Base-by-base conservation (phyloP, 2,113 vertebrate species). In the Etheostoma cragini region DNA sequence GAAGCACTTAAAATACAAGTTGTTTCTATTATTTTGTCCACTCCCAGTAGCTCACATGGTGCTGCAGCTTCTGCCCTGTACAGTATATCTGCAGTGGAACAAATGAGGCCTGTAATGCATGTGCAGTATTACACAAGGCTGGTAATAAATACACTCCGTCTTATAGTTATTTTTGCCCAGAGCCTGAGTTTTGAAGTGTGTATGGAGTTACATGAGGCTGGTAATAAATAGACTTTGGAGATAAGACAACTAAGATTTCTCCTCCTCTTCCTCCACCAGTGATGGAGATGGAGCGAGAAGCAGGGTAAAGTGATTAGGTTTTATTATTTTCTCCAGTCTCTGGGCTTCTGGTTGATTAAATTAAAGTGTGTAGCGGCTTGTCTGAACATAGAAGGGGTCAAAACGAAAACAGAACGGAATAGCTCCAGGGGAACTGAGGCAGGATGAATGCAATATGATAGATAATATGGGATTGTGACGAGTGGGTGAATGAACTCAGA, bases 251-350 rank as follows among this genome's bases (percentile, higher is more conserved):
- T 63, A 64, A 70, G 64, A 87, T 66, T 76, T 75, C 80, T 83
- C 21, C 50, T 84, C 66, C 21, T 87, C 71, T 68, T 80, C 62
- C 35, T 85, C 77, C 79, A 80, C 49, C 56, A 79, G 78, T 87
- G 82, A 82, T 83, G 75, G 70, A 76, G 81, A 85, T 72, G 72
- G 63, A 85, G 72, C 50, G 52, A 76, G 64, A 49, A 87, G 56
- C 50, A 46, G 72, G 70, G 82, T 84, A 73, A 84, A 88, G 89
- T 84, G 79, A 91, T 93, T 89, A 88, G 53, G 72, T 91, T 87
- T 90, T 91, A 88, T 90, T 88, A 84, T 91, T 91, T 91, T 91
- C 77, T 80, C 67, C 76, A 87, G 79, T 87, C 89, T 90, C 78
- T 56, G 56, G 77, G 86, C 78, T 87, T 82, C 24, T 54, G 58